Base-by-base conservation (phyloP, 2,888 invertebrate genomes). In the Sminthurinus aureus region DNA sequence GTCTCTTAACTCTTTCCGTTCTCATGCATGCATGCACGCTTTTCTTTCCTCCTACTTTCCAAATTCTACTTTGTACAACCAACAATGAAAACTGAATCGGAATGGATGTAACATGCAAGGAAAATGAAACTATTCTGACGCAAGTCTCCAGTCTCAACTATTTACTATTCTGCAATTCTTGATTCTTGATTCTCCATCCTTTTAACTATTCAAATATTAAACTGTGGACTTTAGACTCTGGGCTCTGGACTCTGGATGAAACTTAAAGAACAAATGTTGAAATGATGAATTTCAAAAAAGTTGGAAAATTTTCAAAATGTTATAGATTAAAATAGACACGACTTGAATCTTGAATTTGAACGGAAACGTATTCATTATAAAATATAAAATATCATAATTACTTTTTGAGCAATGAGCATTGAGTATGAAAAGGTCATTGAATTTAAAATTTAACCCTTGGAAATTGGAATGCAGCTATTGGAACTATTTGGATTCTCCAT, bases 1-100 rank as follows among this genome's bases (percentile, higher is more conserved):
- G 67, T 79, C 83, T 58, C 75, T 75, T 38, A 77, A 79, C 79
- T 52, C 78, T 52, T 77, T 71, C 78, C 75, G 22, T 50, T 82
- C 78, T 26, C 38, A 79, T 58, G 58, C 77, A 79, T 58, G 58
- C 77, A 13, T 58, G n/a, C 22, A 74, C 20, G 58, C 50, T 26
- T 24, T 77, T 58, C 58, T 77, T 22, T 38, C 58, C 77, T 22
- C 58, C 52, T 76, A n/a, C n/a, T n/a, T n/a, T n/a, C n/a, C n/a
- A n/a, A n/a, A n/a, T 74, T 24, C 38, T 38, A 75, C 52, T 50
- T 18, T 38, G n/a, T 38, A 38, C 38, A 38, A 13, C 20, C 38
- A 38, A 13, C 20, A 71, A 71, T 71, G 38, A 2, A 51, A 0
- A 75, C n/a, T n/a, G n/a, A n/a, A n/a, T n/a, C n/a, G n/a, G 74